A percentile compares a stretch with the other conserved stretches of the same genome.
Conservation (phyloP, 2,888 invertebrate genomes). For the Galerucella pusilla region DNA sequence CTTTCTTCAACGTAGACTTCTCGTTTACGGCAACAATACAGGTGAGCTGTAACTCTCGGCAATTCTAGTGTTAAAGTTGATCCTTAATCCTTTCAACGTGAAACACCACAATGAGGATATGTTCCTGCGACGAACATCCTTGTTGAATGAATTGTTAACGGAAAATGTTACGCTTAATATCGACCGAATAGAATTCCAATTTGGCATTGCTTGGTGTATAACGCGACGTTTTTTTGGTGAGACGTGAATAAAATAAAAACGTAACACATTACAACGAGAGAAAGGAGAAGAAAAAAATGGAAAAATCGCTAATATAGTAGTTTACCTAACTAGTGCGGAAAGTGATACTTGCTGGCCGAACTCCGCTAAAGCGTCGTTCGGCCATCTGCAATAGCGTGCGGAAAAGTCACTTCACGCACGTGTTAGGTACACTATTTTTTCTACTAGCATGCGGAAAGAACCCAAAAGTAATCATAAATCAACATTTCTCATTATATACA, state of each 20-base stretch:
- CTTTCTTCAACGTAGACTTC: conserved; percentile 44
- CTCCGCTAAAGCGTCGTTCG: too few species aligned
- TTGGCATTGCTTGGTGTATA: neutral
- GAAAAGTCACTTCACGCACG: too few species aligned
- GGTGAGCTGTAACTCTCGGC: conserved; percentile 41
- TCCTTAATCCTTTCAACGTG: conserved; percentile 42
- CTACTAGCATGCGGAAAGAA: too few species aligned
- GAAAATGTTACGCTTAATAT: conserved; percentile 12
- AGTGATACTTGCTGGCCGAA: too few species aligned
- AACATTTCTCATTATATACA: too few species aligned
- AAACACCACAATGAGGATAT: conserved; percentile 42
- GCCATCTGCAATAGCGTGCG: too few species aligned
- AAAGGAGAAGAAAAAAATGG: neutral
- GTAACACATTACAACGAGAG: neutral
- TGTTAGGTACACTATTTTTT: too few species aligned
- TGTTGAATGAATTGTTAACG: conserved; percentile 39
- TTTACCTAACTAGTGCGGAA: too few species aligned
- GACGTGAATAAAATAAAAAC: neutral
- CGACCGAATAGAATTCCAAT: conserved; percentile 13
- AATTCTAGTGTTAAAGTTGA: conserved; percentile 48
- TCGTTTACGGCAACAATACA: conserved; percentile 50
- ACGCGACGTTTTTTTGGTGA: neutral
- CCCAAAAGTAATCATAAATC: too few species aligned
- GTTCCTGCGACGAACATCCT: conserved; percentile 33
- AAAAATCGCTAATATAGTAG: too few species aligned